phyloP scores from a whole-genome alignment of 2,113 vertebrate genomes.

The Geothlypis trichas region DNA sequence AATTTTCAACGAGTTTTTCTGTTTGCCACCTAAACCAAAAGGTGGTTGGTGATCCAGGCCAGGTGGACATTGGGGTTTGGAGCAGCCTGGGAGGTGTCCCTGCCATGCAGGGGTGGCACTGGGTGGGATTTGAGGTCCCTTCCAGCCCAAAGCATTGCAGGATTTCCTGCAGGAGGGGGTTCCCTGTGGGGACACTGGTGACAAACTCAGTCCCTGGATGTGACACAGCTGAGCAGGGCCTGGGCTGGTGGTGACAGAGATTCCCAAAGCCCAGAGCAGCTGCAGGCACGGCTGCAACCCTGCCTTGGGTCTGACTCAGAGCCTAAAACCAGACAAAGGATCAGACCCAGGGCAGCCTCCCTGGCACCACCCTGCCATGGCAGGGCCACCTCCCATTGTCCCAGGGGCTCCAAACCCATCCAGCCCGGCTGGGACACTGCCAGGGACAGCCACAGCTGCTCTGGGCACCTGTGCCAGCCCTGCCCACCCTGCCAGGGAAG shows the following conservation, averaged over 20 bases:
- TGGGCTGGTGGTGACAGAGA: rapidly evolving
- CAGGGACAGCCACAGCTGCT: background rate
- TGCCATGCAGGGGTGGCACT: background rate
- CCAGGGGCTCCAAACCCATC: background rate
- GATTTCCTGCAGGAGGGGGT: background rate
- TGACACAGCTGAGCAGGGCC: rapidly evolving
- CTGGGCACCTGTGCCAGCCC: background rate
- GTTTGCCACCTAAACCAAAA: rapidly evolving
- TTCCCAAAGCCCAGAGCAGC: background rate
- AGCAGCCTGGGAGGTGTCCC: background rate
- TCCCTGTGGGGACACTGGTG: background rate
- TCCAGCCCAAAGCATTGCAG: background rate
- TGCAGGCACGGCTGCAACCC: background rate
- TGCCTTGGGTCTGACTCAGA: background rate
- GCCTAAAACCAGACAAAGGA: background rate
- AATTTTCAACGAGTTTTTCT: background rate
- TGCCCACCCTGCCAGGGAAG: background rate
- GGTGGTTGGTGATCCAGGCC: rapidly evolving
- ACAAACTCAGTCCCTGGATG: rapidly evolving
- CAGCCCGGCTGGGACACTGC: background rate
- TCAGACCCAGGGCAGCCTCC: background rate
- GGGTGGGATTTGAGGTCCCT: background rate
- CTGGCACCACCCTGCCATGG: background rate
- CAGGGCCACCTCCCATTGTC: background rate
- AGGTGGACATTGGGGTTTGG: background rate